phyloP scores from a whole-genome alignment of 2,797 vertebrate species.

The Dipus sagitta region DNA sequence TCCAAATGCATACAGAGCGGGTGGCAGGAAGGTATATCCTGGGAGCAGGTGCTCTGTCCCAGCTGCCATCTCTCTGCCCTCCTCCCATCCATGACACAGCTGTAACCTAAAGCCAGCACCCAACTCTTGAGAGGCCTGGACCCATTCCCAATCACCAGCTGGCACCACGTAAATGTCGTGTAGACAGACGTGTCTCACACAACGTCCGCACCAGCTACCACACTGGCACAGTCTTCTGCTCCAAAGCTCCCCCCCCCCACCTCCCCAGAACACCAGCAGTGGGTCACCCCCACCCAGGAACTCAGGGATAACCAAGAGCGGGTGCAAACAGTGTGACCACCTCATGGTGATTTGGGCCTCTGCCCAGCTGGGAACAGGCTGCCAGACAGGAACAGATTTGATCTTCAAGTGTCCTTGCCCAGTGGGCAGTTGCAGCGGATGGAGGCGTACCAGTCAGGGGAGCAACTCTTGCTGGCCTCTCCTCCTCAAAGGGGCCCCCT shows the following conservation, averaged over 20 bases:
- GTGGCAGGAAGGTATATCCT: neutral
- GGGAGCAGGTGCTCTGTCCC: conserved; percentile 51
- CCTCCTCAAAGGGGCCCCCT: neutral
- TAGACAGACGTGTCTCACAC: conserved; percentile 42
- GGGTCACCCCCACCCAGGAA: conserved; percentile 3
- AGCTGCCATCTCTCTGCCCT: neutral
- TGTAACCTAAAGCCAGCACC: conserved; percentile 71
- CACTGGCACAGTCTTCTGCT: conserved; percentile 37
- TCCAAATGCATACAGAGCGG: neutral
- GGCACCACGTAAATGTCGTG: conserved; percentile 39
- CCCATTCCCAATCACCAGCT: neutral
- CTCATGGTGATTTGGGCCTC: conserved; percentile 21
- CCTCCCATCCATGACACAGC: conserved; percentile 55
- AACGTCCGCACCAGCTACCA: conserved; percentile 17
- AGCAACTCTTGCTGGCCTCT: neutral
- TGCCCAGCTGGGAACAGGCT: neutral
- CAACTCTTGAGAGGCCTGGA: conserved; percentile 26
- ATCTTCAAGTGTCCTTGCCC: conserved; percentile 83
- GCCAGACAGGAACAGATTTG: conserved; percentile 59
- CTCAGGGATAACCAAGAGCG: neutral
- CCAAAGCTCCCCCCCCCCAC: neutral
- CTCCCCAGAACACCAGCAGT: neutral
- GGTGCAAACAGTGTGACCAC: neutral
- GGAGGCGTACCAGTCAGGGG: neutral
- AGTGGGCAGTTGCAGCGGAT: conserved; percentile 8